Conservation (phyloP, 2,113 vertebrate genomes). For the Genyomyrus donnyi region DNA sequence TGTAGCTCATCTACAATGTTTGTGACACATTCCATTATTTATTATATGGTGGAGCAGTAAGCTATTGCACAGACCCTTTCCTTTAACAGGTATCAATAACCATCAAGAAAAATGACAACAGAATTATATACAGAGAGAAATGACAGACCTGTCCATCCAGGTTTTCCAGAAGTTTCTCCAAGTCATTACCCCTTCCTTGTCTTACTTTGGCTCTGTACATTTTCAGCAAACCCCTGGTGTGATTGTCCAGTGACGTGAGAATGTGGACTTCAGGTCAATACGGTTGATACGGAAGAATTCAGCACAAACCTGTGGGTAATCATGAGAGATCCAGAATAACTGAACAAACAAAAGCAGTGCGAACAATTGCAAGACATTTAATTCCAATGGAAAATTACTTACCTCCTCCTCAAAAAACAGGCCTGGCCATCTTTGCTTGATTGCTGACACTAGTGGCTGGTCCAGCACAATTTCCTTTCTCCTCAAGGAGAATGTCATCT, state of each 20-base stretch:
- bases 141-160: slow-evolving; percentile 8
- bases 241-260: slow-evolving; percentile 21
- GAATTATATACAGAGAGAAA: neutral
- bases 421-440: slow-evolving; percentile 22
- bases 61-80: neutral
- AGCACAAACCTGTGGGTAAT: slow-evolving; percentile 15
- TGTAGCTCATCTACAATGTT: neutral
- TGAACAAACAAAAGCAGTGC: neutral
- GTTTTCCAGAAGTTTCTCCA: slow-evolving; percentile 20
- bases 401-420: slow-evolving; percentile 21
- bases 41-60: neutral
- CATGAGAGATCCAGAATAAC: neutral
- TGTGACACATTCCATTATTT: neutral
- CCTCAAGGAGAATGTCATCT: slow-evolving; percentile 17
- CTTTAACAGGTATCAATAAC: neutral
- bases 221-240: slow-evolving; percentile 12
- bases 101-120: neutral
- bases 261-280: slow-evolving; percentile 14
- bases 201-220: slow-evolving; percentile 23
- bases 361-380: neutral
- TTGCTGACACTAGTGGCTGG: slow-evolving; percentile 22
- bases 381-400: neutral
- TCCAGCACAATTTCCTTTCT: slow-evolving; percentile 25
- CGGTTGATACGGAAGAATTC: slow-evolving; percentile 15
- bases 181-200: neutral